Evolutionary conservation across 2,888 invertebrate species (phyloP), one percentile per base, ranked within the genome.

Genomic region (Luperina nickerlii): DNA sequence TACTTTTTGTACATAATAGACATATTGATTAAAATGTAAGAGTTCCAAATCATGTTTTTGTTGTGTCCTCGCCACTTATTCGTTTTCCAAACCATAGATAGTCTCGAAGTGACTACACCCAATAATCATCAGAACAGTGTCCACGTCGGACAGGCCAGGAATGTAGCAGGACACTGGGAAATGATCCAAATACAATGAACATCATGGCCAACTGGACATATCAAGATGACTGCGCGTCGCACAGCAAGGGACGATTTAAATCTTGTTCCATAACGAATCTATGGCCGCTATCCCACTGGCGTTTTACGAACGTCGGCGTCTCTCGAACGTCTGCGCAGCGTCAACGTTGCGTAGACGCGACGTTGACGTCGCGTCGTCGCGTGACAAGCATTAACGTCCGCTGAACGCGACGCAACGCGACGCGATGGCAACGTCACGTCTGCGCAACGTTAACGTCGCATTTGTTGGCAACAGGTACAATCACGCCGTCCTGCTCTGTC

Each of bases 1-100:
- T 89, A 89, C 88, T 87, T 89, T 90, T 91, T 92, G 92, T 92
- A 92, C 88, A 92, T 92, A 89, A 87, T 92, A 91, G 90, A 88
- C 82, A 79, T 89, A 91, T 81, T 87, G 84, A 90, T 87, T 90
- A 90, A 91, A 79, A 88, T 79, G 48, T 90, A 90, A 90, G 89
- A 87, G 85, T 79, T 87, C 72, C 63, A 78, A 65, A 74, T 67
- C n/a, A 69, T 76, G 71, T 38, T 62, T 73, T 83, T 87, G 65
- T 87, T 77, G 42, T 24, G 1, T 38, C 13, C 15, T 62, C 48
- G 4, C 27, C 5, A 2, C 13, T 45, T 45, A 57, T 27, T 71
- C 1, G 45, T 75, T 42, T 42, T 20, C 9, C n/a, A 57, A 32
- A 32, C 5, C 13, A n/a, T 45, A n/a, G 9, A 15, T 24, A n/a